Evolutionary conservation across 2,888 invertebrate species (phyloP).

Genomic region (Acanthosepion esculentum): DNA sequence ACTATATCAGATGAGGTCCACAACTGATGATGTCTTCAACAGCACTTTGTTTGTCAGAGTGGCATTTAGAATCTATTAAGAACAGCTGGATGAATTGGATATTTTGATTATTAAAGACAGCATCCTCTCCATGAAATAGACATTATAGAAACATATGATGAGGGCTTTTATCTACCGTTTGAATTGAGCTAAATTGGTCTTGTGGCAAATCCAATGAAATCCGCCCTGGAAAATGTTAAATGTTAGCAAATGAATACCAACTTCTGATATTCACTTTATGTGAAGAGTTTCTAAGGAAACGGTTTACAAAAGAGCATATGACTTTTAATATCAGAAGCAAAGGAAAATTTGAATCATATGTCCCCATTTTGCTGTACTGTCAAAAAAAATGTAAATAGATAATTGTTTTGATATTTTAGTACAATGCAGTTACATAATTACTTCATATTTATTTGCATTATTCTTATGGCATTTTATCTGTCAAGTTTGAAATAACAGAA

Average conservation of each 20-base stretch:
- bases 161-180: background rate
- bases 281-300: no score
- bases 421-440: no score
- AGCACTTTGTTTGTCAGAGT: background rate
- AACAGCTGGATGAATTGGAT: background rate
- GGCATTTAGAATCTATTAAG: background rate
- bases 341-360: no score
- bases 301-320: no score
- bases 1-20: background rate
- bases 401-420: no score
- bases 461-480: no score
- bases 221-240: background rate
- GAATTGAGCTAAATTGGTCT: background rate
- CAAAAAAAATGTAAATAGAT: no score
- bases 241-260: background rate
- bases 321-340: no score
- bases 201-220: background rate
- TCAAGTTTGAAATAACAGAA: no score
- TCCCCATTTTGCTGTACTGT: no score
- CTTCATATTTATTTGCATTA: no score
- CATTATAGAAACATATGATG: background rate
- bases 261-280: background rate
- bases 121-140: background rate
- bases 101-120: background rate
- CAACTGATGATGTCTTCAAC: background rate